Conservation (phyloP, 2,113 vertebrate species). For the Pterophyllum scalare region DNA sequence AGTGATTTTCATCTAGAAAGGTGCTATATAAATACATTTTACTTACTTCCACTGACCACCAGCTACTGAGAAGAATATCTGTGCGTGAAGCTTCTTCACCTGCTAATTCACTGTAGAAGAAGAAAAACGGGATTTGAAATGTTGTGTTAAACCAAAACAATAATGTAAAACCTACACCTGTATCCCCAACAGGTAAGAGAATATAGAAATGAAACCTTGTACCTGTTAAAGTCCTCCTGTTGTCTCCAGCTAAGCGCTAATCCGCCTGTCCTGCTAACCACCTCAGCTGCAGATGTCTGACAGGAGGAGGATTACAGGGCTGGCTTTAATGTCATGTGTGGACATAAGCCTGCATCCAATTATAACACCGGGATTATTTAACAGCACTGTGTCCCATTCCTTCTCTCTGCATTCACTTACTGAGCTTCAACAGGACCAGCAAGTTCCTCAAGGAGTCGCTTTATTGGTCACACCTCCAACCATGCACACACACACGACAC, state of each 20-base stretch:
- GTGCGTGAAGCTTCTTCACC: no score
- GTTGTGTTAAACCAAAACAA: not conserved
- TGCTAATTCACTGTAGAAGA: not conserved
- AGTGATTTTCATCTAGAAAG: no score
- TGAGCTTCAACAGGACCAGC: no score
- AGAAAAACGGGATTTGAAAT: not conserved
- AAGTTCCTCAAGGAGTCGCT: no score
- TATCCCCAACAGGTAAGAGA: not conserved
- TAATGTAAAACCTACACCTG: not conserved
- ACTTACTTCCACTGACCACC: no score
- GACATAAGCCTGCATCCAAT: constrained; percentile 79
- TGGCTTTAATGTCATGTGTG: constrained; percentile 81
- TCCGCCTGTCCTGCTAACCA: constrained; percentile 42
- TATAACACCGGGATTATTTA: constrained; percentile 70
- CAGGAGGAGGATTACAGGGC: constrained; percentile 76
- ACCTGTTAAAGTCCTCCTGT: constrained; percentile 47
- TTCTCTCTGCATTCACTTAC: no score
- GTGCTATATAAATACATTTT: no score
- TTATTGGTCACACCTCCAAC: no score
- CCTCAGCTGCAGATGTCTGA: constrained; percentile 67
- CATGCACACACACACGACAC: no score
- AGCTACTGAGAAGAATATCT: not conserved
- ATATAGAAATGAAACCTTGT: not conserved
- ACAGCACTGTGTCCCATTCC: no score
- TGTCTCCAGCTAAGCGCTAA: constrained; percentile 45